These are phyloP conservation scores for Epistrophe eligans DNA, from an alignment of 2,888 invertebrate genomes.

Conservation along the genomic window DNA sequence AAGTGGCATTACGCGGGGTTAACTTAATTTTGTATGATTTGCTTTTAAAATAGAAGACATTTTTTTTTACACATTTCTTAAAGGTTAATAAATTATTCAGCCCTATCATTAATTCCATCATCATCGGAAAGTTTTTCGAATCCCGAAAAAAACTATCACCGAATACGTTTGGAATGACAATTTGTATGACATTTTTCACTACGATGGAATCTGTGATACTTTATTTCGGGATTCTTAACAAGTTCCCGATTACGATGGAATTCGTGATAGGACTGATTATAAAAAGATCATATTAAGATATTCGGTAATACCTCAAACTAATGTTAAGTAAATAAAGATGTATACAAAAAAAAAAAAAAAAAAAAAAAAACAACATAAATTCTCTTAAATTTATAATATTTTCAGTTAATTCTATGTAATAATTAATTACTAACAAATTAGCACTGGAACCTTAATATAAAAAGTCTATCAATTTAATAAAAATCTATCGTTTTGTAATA, in stretches of 20 bases:
- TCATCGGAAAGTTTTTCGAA: no score
- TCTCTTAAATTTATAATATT: conserved; percentile 14
- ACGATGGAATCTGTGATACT: no score
- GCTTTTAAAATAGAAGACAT: not conserved
- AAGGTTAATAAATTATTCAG: no score
- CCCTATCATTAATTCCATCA: no score
- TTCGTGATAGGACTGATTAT: no score
- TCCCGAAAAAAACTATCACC: no score
- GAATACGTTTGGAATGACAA: no score
- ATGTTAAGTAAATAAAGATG: conserved; percentile 40
- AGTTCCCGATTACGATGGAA: no score
- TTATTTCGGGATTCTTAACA: no score
- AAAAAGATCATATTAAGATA: conserved; percentile 13
- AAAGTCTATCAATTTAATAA: conserved; percentile 22
- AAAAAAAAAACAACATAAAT: conserved; percentile 22
- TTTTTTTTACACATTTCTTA: not conserved
- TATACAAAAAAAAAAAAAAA: conserved; percentile 6
- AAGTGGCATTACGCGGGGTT: not conserved
- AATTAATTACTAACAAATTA: conserved; percentile 18
- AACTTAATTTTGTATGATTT: not conserved
- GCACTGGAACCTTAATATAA: conserved; percentile 33
- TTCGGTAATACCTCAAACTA: conserved; percentile 57
- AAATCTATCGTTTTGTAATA: conserved; percentile 42
- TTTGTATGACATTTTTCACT: no score
- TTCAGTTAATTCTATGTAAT: conserved; percentile 10